Evolutionary conservation across 2,888 invertebrate species (phyloP).

Genomic region (Molorchus minor): DNA sequence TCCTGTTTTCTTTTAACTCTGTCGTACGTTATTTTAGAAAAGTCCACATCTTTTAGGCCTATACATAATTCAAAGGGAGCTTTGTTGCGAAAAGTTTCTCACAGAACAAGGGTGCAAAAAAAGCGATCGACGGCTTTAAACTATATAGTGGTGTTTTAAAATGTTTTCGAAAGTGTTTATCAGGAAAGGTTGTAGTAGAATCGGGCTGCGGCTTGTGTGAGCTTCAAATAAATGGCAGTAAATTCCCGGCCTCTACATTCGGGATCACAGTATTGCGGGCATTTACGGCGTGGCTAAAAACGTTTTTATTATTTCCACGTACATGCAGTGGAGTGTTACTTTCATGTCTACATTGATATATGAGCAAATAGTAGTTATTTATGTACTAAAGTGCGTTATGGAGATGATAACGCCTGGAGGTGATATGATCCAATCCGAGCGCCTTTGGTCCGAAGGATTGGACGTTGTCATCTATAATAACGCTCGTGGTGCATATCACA

Average conservation of each 20-base stretch:
- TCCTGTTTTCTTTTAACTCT: no score
- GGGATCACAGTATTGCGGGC: conserved; percentile 13
- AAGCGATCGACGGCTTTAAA: conserved; percentile 18
- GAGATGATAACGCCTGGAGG: no score
- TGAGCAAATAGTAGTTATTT: no score
- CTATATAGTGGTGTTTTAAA: conserved; percentile 22
- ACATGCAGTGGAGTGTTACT: no score
- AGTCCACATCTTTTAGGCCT: neutral
- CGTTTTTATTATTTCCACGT: no score
- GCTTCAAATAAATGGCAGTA: conserved; percentile 40
- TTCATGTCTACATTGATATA: no score
- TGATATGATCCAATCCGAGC: no score
- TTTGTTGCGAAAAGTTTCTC: conserved; percentile 1
- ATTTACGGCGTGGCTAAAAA: neutral
- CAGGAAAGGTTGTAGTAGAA: conserved; percentile 40
- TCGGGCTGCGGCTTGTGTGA: conserved; percentile 41
- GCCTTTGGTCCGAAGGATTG: no score
- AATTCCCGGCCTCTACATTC: conserved; percentile 30
- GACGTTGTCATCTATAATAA: no score
- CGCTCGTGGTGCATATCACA: no score
- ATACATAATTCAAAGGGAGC: conserved; percentile 12
- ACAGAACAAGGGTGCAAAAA: conserved; percentile 6
- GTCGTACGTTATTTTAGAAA: no score
- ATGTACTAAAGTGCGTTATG: no score
- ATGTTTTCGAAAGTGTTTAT: conserved; percentile 39